Base-by-base conservation (phyloP, 2,113 vertebrate genomes). In the Protobothrops flavoviridis region DNA sequence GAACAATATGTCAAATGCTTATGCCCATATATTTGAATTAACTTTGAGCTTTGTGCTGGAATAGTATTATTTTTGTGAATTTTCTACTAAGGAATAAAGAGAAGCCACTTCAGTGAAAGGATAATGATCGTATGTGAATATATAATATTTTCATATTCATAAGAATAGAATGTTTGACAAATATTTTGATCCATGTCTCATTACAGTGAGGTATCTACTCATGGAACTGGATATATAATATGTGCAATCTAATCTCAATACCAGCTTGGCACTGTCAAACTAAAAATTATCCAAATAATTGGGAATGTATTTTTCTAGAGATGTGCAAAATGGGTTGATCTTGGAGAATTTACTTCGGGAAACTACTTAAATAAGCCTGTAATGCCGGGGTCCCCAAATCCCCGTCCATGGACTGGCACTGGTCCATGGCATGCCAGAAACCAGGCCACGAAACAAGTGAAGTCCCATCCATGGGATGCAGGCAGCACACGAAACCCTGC, bases 201-300 rank as follows among this genome's bases (percentile, higher is more conserved):
- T 91, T 91, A 52, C 23, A n/a, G 2, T 74, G 43, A 29, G 48
- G 4, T 91, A 50, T 90, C 50, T 17, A 64, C 29, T 90, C 21
- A 59, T 90, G 95, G 95, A 81, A 17, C 33, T 43, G 33, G 20
- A 81, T 39, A 81, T 33, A 39, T 39, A 39, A 88, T 96, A 24
- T 87, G 91, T 90, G 10, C 53, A 23, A 23, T 93, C 93, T 91
- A 74, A 94, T 93, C 90, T 95, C 93, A 69, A 85, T 55, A 3
- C 94, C 94, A 88, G 8, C 24, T 89, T 2, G 45, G 91, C 90
- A 88, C 93, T 90, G 69, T 45, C 61, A 56, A 56, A 56, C 33
- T 43, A 56, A 53, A 85, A 55, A 56, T 26, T 39, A 43, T 43
- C 17, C 74, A 43, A 81, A 43, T 81, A 39, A 81, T 39, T 39